Base-by-base conservation (phyloP, 1,140 invertebrate species). In the Drosophila equinoxialis region DNA sequence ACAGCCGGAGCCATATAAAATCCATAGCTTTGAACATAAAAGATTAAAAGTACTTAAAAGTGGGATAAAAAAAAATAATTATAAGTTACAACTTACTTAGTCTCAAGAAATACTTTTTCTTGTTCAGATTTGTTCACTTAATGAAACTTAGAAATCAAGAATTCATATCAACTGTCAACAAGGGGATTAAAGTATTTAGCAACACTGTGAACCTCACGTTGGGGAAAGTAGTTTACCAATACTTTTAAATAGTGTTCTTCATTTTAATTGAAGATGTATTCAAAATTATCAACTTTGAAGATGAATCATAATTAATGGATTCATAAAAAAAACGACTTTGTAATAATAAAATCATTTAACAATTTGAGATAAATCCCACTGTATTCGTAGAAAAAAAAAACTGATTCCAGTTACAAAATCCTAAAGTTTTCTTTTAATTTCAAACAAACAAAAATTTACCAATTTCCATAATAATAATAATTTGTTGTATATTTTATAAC, bases 391-490 rank as follows among this genome's bases (percentile, higher is more conserved):
- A 5, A 26, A 26, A 26, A 30, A 30, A 30, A 30, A 6, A 48
- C 7, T 37, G 35, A 37, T 37, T 10, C 35, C 10, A 37, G 35
- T 11, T 37, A 10, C 35, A 37, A 48, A 48, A 17, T 17, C 45
- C 45, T 17, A 8, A 48, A 48, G 17, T 48, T 48, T 17, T 1
- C 11, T n/a, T n/a, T 17, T 17, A 17, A 17, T 17, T 17, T 17
- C 0, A 17, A 17, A 17, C 17, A 6, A 30, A 6, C 30, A 30
- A 30, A 51, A 39, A 60, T n/a, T 20, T 39, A 8, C 30, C 35
- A 64, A 71, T 57, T 39, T 72, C 48, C 39, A 45, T 73, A 48
- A 72, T 72, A 72, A 45, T 73, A 48, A 72, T 72, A 72, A 72
- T 39, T 20, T 58, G 45, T 51, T 35, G 17, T 69, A n/a, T 57